A percentile compares a stretch with the other conserved stretches of the same genome.
phyloP scores from a whole-genome alignment of 1,140 invertebrate genomes.

The Neodiprion pinetum region DNA sequence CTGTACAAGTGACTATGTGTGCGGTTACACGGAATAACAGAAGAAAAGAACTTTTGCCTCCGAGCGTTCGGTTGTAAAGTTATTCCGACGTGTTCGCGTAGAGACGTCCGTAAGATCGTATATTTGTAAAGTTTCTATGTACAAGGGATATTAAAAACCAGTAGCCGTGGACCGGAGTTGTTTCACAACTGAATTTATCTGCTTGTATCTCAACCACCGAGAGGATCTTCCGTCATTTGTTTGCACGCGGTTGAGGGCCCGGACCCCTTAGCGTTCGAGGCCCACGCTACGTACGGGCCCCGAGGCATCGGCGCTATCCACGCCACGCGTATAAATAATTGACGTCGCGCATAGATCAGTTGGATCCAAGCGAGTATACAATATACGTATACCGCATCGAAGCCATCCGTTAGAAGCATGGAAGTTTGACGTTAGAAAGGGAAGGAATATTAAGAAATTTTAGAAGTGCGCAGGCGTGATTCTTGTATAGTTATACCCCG shows the following conservation, averaged over 20 bases:
- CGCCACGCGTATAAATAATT: constrained; percentile 25
- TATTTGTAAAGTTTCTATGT: background rate
- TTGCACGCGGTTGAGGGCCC: background rate
- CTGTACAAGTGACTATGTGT: constrained; percentile 10
- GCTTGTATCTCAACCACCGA: background rate
- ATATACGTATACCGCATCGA: background rate
- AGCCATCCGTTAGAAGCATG: background rate
- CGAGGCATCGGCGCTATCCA: constrained; percentile 3
- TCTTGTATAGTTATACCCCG: background rate
- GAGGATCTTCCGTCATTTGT: constrained; percentile 5
- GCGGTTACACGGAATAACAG: background rate
- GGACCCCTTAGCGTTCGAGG: background rate
- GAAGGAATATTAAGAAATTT: background rate
- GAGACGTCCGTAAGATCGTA: background rate
- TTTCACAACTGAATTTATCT: background rate
- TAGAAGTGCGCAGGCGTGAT: background rate
- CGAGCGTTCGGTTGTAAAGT: no score
- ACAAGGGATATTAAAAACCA: constrained; percentile 6
- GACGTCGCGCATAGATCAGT: constrained; percentile 22
- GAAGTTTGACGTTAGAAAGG: constrained; percentile 8
- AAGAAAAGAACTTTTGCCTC: constrained; percentile 2
- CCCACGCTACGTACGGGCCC: background rate
- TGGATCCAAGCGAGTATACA: background rate
- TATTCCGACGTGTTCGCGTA: no score
- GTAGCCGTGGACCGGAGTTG: background rate